phyloP scores from a whole-genome alignment of 2,113 vertebrate genomes.

The Edolisoma coerulescens region DNA sequence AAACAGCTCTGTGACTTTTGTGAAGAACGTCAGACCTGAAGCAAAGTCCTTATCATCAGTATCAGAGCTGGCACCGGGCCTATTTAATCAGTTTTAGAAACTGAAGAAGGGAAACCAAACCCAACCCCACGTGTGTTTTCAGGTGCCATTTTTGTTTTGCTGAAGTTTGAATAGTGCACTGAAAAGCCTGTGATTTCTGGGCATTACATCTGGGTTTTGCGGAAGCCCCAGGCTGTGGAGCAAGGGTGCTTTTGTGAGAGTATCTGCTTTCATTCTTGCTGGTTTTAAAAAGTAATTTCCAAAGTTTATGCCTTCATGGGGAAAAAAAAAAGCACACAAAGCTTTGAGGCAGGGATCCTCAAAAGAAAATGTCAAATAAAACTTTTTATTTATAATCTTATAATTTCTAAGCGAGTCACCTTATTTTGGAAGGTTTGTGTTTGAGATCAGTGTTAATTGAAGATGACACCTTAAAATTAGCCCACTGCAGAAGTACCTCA shows the following conservation, averaged over 20 bases:
- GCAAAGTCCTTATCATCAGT: not conserved
- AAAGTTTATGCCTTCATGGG: not conserved
- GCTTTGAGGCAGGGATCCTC: not conserved
- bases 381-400: slow-evolving; percentile 20
- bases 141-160: not conserved
- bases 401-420: not conserved
- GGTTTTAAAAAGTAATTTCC: not conserved
- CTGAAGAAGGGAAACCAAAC: not conserved
- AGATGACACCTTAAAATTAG: slow-evolving; percentile 32
- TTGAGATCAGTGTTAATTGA: slow-evolving; percentile 43
- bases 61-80: not conserved
- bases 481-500: not conserved
- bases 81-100: not conserved
- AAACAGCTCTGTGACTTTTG: rapidly evolving
- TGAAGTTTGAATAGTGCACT: not conserved
- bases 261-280: not conserved
- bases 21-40: not conserved
- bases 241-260: not conserved
- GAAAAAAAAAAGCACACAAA: not conserved
- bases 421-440: not conserved
- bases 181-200: not conserved
- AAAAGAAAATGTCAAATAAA: slow-evolving; percentile 6
- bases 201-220: not conserved
- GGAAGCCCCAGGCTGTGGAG: not conserved
- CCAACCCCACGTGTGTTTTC: not conserved